Conservation (phyloP, 2,113 vertebrate species). For the Sapayoa aenigma region DNA sequence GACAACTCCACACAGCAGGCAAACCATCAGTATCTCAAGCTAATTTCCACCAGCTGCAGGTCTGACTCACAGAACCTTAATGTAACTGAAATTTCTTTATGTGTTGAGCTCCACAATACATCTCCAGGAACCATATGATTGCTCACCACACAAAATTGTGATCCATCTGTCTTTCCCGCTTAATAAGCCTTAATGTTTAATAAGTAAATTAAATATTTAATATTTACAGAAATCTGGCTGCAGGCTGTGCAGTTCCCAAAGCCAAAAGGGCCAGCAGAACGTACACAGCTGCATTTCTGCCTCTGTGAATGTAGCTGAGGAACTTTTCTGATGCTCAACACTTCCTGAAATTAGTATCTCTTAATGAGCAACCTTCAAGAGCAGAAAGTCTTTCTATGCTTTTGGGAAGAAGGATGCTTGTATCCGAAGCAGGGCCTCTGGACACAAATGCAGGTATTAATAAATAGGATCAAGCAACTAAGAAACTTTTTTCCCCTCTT, state of each 20-base stretch:
- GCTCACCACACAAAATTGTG: not conserved
- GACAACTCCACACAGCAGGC: not conserved
- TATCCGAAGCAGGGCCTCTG: not conserved
- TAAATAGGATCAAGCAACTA: not conserved
- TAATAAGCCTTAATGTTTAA: conserved; percentile 34
- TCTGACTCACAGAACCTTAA: not conserved
- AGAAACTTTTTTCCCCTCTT: not conserved
- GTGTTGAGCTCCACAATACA: not conserved
- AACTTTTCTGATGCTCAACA: not conserved
- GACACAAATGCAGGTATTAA: not conserved
- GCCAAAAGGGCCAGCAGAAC: not conserved
- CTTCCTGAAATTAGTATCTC: not conserved
- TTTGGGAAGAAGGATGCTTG: not conserved
- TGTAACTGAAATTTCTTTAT: not conserved
- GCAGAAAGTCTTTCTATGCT: not conserved
- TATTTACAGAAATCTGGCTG: not conserved
- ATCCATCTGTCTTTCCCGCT: conserved; percentile 14
- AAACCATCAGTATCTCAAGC: not conserved
- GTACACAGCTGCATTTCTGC: not conserved
- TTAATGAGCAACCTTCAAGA: not conserved
- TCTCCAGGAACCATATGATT: not conserved
- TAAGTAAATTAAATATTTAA: conserved; percentile 35
- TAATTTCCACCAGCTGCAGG: not conserved
- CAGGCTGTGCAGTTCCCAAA: not conserved
- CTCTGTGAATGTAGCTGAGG: not conserved